Evolutionary conservation across 2,888 invertebrate genomes (phyloP).

Genomic region (Stramonita haemastoma): DNA sequence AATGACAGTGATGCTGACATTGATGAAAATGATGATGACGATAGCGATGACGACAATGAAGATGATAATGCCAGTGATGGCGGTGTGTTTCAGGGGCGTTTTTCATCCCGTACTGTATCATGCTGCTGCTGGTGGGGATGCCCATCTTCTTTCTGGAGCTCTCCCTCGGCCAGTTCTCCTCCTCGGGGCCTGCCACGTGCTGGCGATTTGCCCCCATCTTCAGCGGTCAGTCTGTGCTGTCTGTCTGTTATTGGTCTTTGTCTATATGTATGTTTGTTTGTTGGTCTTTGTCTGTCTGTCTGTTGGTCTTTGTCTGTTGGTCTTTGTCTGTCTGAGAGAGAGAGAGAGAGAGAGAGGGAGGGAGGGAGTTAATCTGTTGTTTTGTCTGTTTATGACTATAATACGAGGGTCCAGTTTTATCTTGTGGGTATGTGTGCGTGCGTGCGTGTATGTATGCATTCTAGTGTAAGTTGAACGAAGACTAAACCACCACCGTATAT

Average conservation of each 20-base stretch:
- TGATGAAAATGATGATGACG: neutral
- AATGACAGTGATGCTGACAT: neutral
- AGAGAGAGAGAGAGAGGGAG: too few relatives aligned
- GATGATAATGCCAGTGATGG: neutral
- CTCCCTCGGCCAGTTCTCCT: constrained; percentile 76
- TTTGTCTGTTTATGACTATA: too few relatives aligned
- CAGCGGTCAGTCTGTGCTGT: constrained; percentile 60
- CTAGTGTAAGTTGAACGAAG: too few relatives aligned
- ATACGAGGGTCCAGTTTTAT: too few relatives aligned
- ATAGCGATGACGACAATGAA: neutral
- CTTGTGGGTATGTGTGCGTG: too few relatives aligned
- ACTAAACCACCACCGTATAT: too few relatives aligned
- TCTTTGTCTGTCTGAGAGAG: neutral
- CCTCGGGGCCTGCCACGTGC: constrained; percentile 75
- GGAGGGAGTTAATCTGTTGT: neutral
- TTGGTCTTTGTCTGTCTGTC: neutral
- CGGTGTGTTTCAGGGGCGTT: constrained; percentile 64
- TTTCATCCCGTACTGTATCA: constrained; percentile 75
- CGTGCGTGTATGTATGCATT: too few relatives aligned
- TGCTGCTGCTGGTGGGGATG: constrained; percentile 75
- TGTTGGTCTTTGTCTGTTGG: neutral
- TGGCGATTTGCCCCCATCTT: constrained; percentile 76
- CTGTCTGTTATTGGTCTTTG: neutral
- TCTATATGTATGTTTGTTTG: neutral
- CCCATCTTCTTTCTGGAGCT: constrained; percentile 77